Base-by-base conservation (phyloP, 2,113 vertebrate genomes). In the Tupaia chinensis region DNA sequence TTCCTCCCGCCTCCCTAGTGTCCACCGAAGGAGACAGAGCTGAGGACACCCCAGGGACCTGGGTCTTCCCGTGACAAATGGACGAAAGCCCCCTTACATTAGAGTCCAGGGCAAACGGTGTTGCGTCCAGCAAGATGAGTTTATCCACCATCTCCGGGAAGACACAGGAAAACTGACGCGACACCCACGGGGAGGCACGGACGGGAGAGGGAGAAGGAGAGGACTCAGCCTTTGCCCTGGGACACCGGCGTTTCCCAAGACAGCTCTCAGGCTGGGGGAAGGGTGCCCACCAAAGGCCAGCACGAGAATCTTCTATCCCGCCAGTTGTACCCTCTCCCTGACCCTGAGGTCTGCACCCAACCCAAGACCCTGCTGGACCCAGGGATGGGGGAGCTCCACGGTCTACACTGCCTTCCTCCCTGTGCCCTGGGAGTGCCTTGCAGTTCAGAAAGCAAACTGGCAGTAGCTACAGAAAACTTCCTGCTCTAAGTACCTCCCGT, bases 111-210 rank as follows among this genome's bases (percentile, higher is more conserved):
- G 98, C 66, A 97, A 99, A 99, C 17, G 99, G 99, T 8, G 60
- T 68, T 0, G 97, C 96, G 92, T 99, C 99, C 98, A 99, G 97
- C 70, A 99, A 97, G 76, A 99, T 97, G 22, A 99, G 68, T 60
- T 98, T 98, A 19, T 99, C 99, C 96, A 99, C 99, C 99, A 99
- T 99, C 96, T 99, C 99, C 0, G 99, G 99, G 98, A 99, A 99
- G 95, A 99, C 56, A 17, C 99, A 98, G 86, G 98, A 98, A 92
- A 99, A 99, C 99, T 99, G 22, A 29, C 2, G 20, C 0, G 4
- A 66, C 9, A 60, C 17, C 2, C 32, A 27, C 25, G 63, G 11
- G 58, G 44, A 19, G 16, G 65, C 23, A 13, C 56, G 60, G 85
- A 10, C 1, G 53, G 5, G 34, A 23, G 7, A 65, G 68, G 25